Evolutionary conservation across 53 echinoderm and acorn worm genomes (phyloP).

Genomic region (Crossaster papposus): DNA sequence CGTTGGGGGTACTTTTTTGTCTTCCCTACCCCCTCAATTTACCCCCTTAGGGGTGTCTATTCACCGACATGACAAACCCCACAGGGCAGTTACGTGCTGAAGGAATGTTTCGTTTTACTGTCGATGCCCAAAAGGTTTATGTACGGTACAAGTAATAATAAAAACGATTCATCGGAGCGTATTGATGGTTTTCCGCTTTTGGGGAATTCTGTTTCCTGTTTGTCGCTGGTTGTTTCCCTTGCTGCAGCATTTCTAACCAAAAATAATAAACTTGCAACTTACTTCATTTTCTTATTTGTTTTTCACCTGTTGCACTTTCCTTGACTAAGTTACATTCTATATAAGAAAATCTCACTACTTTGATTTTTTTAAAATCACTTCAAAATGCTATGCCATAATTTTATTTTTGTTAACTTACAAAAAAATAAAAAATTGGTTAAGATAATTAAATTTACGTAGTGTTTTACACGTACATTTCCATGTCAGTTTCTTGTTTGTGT

Average conservation of each 20-base stretch:
- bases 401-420: too few relatives aligned
- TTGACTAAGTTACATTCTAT: too few relatives aligned
- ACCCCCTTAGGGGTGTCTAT: conserved; percentile 32
- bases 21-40: too few relatives aligned
- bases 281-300: not conserved
- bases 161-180: not conserved
- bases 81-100: not conserved
- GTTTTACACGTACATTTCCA: too few relatives aligned
- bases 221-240: not conserved
- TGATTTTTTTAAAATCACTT: too few relatives aligned
- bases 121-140: not conserved
- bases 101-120: conserved; percentile 19
- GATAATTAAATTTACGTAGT: too few relatives aligned
- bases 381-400: too few relatives aligned
- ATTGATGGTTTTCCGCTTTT: not conserved
- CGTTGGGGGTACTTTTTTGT: conserved; percentile 31
- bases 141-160: not conserved
- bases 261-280: too few relatives aligned
- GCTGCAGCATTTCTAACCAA: not conserved
- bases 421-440: too few relatives aligned
- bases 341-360: too few relatives aligned
- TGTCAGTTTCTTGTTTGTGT: too few relatives aligned
- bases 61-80: not conserved
- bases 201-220: not conserved
- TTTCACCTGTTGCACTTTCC: not conserved